These are phyloP conservation scores for Paraplagusia blochii DNA, from an alignment of 2,113 vertebrate species.

Conservation along the genomic window DNA sequence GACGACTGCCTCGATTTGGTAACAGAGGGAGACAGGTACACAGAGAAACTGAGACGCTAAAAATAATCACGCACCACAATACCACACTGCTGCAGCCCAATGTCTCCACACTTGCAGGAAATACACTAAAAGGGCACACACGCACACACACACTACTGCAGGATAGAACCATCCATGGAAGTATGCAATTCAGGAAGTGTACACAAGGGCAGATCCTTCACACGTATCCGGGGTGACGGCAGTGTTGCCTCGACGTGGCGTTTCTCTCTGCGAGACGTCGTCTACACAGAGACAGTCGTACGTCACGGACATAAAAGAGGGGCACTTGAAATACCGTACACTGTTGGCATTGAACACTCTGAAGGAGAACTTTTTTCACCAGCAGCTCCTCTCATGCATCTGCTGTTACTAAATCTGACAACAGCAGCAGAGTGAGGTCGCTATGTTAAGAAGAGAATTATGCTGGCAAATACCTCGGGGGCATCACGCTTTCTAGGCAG, in stretches of 20 bases:
- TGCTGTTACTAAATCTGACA: conserved; percentile 68
- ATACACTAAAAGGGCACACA: conserved; percentile 26
- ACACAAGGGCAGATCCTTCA: conserved; percentile 66
- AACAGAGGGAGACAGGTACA: conserved; percentile 21
- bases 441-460: conserved; percentile 67
- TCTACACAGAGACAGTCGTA: conserved; percentile 50
- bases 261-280: conserved; percentile 50
- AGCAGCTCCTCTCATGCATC: conserved; percentile 40
- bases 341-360: conserved; percentile 50
- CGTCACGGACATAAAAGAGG: conserved; percentile 53
- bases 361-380: conserved; percentile 45
- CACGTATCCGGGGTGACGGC: conserved; percentile 66
- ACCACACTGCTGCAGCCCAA: conserved; percentile 29
- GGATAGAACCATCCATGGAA: conserved; percentile 59
- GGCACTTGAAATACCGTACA: conserved; percentile 44
- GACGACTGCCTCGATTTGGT: conserved; percentile 31
- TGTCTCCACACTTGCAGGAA: conserved; percentile 41
- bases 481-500: conserved; percentile 38
- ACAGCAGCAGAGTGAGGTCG: conserved; percentile 59
- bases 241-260: conserved; percentile 40
- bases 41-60: conserved; percentile 38
- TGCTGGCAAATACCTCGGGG: conserved; percentile 54
- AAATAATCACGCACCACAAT: conserved; percentile 57
- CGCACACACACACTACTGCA: conserved; percentile 31
- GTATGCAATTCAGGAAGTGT: conserved; percentile 60